Base-by-base conservation (phyloP, 2,888 invertebrate genomes). In the Hymenopus coronatus region DNA sequence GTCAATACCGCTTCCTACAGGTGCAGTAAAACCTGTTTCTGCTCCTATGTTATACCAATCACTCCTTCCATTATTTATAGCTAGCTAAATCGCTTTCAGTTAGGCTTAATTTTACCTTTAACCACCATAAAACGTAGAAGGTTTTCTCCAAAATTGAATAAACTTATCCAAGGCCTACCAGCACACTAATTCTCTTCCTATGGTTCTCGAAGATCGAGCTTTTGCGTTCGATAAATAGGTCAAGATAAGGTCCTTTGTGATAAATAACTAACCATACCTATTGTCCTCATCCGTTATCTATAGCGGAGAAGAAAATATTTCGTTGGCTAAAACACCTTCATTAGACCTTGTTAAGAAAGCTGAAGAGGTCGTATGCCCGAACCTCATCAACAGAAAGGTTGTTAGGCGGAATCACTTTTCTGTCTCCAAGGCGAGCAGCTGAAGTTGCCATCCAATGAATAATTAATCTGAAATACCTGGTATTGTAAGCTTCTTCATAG, bases 41-140 rank as follows among this genome's bases (percentile, higher is more conserved):
- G 20, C 54, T 70, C 54, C 54, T 70, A 70, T 70, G 20, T 70
- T 70, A 70, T 70, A 85, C 54, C 54, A 85, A 70, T 85, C 70
- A 14, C 70, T 70, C 54, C 20, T 70, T 54, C 28, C n/a, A 85
- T 85, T 85, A 70, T 85, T 85, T 85, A 85, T 85, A 70, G 85
- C 15, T 28, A 70, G 14, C 70, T 85, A 54, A 85, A 85, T 70
- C 70, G 46, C 54, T 85, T 70, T 85, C 70, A 85, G 54, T 28
- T 28, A 46, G 4, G 85, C 70, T 85, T 85, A 85, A 85, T 85
- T 85, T 85, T 85, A 85, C 28, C 54, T 85, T 70, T 85, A 27
- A 70, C 70, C 85, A 85, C 54, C 54, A 70, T 25, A 25, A 70
- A 70, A 70, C 20, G 6, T 20, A 25, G 54, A 70, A 70, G 54